Conservation (phyloP, 2,888 invertebrate genomes). For the Spatulosminthurus flaviceps region DNA sequence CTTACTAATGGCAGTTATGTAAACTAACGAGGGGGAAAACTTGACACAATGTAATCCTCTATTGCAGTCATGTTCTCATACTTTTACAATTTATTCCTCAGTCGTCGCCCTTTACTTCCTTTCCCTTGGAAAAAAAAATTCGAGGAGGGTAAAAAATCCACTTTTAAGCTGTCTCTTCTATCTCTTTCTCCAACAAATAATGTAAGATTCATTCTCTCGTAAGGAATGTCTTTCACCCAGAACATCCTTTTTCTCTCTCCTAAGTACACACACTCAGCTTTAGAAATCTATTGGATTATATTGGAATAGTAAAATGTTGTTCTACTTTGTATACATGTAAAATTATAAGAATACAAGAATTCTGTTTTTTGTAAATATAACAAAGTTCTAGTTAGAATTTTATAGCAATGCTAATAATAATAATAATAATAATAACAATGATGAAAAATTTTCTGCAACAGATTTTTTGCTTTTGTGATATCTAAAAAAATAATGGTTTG, state of each 20-base stretch:
- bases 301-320: too few species aligned
- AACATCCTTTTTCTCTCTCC: too few species aligned
- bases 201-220: too few species aligned
- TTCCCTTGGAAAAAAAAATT: background rate
- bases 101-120: background rate
- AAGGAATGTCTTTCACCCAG: too few species aligned
- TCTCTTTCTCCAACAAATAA: constrained; percentile 45
- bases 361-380: too few species aligned
- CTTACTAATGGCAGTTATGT: constrained; percentile 24
- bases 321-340: too few species aligned
- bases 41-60: constrained; percentile 40
- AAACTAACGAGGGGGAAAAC: constrained; percentile 33
- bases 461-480: constrained; percentile 16
- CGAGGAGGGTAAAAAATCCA: too few species aligned
- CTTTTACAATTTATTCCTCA: constrained; percentile 20
- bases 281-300: too few species aligned
- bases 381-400: too few species aligned
- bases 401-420: background rate
- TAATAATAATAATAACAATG: background rate
- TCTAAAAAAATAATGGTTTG: constrained; percentile 25
- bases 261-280: too few species aligned
- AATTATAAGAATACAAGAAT: too few species aligned
- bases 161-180: constrained; percentile 10
- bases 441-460: background rate
- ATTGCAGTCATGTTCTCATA: constrained; percentile 35